Evolutionary conservation across 2,888 invertebrate species (phyloP).

Genomic region (Leptogaster cylindrica): DNA sequence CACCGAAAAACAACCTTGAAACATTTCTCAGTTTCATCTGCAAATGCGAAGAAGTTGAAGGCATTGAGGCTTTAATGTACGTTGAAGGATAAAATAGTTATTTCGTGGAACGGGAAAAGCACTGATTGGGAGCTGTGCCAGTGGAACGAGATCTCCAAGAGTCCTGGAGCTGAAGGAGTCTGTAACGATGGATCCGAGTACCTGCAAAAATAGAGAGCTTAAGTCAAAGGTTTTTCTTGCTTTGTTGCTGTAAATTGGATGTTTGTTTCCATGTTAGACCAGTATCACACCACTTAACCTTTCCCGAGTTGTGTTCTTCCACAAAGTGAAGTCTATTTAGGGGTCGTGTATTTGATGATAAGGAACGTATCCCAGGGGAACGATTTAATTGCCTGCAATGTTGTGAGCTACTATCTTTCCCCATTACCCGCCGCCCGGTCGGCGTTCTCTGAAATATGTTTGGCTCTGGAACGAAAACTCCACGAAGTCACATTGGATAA

Average conservation of each 20-base stretch:
- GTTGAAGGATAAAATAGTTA: no score
- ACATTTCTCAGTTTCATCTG: no score
- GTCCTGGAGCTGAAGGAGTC: not conserved
- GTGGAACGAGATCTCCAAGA: not conserved
- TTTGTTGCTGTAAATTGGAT: constrained; percentile 35
- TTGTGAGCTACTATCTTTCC: constrained; percentile 24
- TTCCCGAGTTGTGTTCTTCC: constrained; percentile 25
- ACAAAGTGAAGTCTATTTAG: constrained; percentile 12
- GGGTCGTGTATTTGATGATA: constrained; percentile 20
- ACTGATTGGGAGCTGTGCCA: constrained; percentile 26
- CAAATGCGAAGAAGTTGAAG: no score
- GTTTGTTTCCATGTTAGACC: constrained; percentile 27
- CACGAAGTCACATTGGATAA: not conserved
- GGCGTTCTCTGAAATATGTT: not conserved
- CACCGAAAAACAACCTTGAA: no score
- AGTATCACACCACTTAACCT: constrained; percentile 35
- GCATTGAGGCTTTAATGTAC: no score
- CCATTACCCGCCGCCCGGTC: no score
- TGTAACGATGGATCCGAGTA: not conserved
- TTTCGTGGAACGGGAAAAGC: constrained; percentile 3
- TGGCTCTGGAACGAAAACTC: not conserved
- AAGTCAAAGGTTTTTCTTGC: constrained; percentile 26
- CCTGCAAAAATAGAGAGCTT: not conserved
- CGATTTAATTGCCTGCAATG: constrained; percentile 33
- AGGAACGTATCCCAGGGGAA: constrained; percentile 32